Conservation (phyloP, 2,888 invertebrate species). For the Ennomos erosarius region DNA sequence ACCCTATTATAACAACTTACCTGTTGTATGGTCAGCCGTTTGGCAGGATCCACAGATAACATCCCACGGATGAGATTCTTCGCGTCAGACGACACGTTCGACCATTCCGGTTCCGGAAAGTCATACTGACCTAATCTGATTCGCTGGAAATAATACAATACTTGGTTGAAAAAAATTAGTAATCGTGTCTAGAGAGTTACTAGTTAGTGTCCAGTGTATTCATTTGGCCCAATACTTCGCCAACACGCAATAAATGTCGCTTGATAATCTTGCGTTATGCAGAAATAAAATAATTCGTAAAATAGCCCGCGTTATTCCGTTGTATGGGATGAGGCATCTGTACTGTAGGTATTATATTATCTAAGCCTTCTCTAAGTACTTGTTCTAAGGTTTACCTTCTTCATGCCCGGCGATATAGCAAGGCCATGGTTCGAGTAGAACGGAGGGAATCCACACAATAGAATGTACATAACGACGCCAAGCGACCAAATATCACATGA, state of each 20-base stretch:
- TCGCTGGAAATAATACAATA: conserved; percentile 68
- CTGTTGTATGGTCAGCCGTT: conserved; percentile 95
- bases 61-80: conserved; percentile 98
- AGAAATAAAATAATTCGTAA: too few relatives aligned
- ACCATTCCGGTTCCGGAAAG: conserved; percentile 98
- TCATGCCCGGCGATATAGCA: conserved; percentile 99
- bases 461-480: conserved; percentile 99
- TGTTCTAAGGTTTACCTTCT: conserved; percentile 84
- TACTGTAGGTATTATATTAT: too few relatives aligned
- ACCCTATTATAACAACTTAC: too few relatives aligned
- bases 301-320: too few relatives aligned
- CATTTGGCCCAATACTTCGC: too few relatives aligned
- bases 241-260: too few relatives aligned
- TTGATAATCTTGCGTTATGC: too few relatives aligned
- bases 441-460: conserved; percentile 99
- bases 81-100: conserved; percentile 96
- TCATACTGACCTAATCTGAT: conserved; percentile 98
- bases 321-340: too few relatives aligned
- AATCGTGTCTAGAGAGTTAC: too few relatives aligned
- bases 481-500: conserved; percentile 99
- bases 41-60: conserved; percentile 96
- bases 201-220: too few relatives aligned
- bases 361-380: too few relatives aligned
- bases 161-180: too few relatives aligned
- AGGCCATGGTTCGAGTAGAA: conserved; percentile 99